phyloP scores from a whole-genome alignment of 2,888 invertebrate genomes.

The Lycocerus yunnanus region DNA sequence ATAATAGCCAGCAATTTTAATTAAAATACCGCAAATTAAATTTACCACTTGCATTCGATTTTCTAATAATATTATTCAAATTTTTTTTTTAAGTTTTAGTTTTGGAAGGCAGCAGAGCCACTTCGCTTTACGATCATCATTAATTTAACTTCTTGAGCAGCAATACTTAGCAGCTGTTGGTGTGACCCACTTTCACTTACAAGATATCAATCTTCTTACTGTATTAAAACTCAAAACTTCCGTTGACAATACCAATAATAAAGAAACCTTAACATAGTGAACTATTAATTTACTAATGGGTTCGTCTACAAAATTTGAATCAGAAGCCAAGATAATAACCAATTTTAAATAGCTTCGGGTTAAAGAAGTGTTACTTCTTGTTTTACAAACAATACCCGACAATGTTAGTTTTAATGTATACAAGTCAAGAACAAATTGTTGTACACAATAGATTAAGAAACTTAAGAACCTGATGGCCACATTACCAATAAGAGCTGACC shows the following conservation, averaged over 20 bases:
- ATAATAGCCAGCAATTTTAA: neutral
- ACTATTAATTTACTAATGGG: neutral
- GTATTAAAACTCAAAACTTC: slow-evolving; percentile 26
- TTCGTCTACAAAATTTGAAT: neutral
- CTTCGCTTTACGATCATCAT: neutral
- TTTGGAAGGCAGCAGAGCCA: neutral
- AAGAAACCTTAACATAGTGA: neutral
- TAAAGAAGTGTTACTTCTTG: neutral
- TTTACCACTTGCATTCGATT: no score
- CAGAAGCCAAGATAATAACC: neutral
- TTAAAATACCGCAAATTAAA: neutral
- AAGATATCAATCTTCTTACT: slow-evolving; percentile 27
- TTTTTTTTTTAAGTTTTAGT: neutral
- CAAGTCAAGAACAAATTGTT: slow-evolving; percentile 25
- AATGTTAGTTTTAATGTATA: slow-evolving; percentile 4
- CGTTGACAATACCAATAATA: slow-evolving; percentile 15
- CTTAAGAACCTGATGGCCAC: slow-evolving; percentile 29
- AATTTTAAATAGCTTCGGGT: neutral
- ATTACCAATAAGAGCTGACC: slow-evolving; percentile 31
- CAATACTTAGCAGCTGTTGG: slow-evolving; percentile 21
- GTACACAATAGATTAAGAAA: slow-evolving; percentile 32
- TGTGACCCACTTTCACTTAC: slow-evolving; percentile 37
- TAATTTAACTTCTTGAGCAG: slow-evolving; percentile 1
- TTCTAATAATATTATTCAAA: neutral
- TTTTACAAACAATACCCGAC: neutral